phyloP scores from a whole-genome alignment of 1,140 invertebrate species.

The Zaprionus vittiger region DNA sequence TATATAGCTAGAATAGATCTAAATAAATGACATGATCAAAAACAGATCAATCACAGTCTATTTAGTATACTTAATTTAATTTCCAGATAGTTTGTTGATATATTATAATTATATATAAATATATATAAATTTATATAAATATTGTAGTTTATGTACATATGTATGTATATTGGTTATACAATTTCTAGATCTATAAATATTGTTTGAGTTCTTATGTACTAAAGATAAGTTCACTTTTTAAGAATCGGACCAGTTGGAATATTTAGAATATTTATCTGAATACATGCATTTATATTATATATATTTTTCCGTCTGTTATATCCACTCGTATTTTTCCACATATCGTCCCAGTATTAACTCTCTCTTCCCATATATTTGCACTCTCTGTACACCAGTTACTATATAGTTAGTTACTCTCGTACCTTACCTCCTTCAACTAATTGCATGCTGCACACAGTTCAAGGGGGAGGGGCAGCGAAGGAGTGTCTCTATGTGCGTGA shows the following conservation, averaged over 20 bases:
- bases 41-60: neutral
- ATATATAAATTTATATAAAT: too few species aligned
- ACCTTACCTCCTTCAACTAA: conserved; percentile 1
- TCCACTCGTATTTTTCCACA: neutral
- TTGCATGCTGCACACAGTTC: conserved; percentile 16
- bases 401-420: neutral
- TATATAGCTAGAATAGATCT: too few species aligned
- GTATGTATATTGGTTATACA: too few species aligned
- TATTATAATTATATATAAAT: too few species aligned
- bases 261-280: too few species aligned
- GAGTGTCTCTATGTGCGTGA: conserved; percentile 66
- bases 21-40: too few species aligned
- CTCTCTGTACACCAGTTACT: neutral
- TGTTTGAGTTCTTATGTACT: too few species aligned
- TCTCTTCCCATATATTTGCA: neutral
- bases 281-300: neutral
- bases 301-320: neutral
- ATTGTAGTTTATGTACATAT: too few species aligned
- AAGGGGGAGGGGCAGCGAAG: conserved; percentile 3
- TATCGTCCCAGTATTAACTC: conserved; percentile 2
- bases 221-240: too few species aligned
- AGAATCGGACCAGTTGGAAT: too few species aligned
- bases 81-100: neutral
- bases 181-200: too few species aligned
- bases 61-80: neutral